Evolutionary conservation across 2,888 invertebrate species (phyloP), one percentile per base, ranked within the genome.

Genomic region (Trichogramma evanescens): DNA sequence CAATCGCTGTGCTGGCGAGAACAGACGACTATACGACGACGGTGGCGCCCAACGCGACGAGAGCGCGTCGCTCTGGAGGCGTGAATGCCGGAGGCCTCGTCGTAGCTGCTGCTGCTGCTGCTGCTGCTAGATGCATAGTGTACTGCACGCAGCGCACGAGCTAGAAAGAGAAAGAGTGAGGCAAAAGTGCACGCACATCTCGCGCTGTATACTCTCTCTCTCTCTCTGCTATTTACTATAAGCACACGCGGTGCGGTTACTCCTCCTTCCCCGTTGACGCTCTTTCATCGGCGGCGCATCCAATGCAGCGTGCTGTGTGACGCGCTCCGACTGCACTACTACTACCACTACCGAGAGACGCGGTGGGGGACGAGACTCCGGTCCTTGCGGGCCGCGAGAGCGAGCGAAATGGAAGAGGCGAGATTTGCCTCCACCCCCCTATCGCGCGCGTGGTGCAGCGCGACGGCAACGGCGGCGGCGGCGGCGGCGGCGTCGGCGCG

Each of bases 81-180:
- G 76, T 77, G 77, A 77, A 76, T 76, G 75, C 76, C 71, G 73
- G 75, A 74, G 75, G 75, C 62, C 59, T 26, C 26, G 26, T 26
- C 26, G 26, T n/a, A n/a, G n/a, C 26, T 26, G 26, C 26, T 26
- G 26, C 26, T 26, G 26, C 26, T 26, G n/a, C 26, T 26, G 26
- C 26, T 26, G 26, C 26, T 26, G 26, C 26, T 26, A 26, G 26
- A 26, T 26, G 26, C 26, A 26, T 26, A 26, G n/a, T 3, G 2
- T 26, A 26, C 26, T 26, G 26, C 26, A 26, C 13, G 13, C 26
- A 26, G 26, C 3, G 26, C 26, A 26, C 26, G 26, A 26, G 26
- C 26, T 26, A 26, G 26, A 26, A 26, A 26, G 26, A 26, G 26
- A 26, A 26, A 2, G 26, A 26, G 26, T 0, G 26, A 26, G 26